Evolutionary conservation across 2,113 vertebrate species (phyloP), one percentile per base, ranked within the genome.

Genomic region (Nesogale talazaci): DNA sequence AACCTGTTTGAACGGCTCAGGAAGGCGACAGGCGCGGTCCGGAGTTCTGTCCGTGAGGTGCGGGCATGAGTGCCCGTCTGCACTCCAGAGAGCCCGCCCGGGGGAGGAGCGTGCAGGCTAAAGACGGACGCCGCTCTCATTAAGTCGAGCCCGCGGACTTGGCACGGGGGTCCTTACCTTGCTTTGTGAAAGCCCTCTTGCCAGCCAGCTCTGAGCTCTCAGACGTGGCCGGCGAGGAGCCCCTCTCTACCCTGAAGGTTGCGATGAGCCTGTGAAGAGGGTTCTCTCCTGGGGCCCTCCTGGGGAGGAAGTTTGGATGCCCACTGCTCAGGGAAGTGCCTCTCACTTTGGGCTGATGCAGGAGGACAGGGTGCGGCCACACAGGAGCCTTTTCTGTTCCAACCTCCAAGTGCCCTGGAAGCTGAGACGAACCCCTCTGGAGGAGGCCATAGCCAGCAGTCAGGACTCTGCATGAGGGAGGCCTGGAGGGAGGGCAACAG

Each of bases 1-100:
- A 27, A 8, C 72, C 57, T 90, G 2, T 77, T 88, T 90, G 57
- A 84, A 83, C 42, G 91, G 34, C 29, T 63, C 78, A 63, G 82
- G 65, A 86, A 59, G 10, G 31, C 36, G 9, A 23, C 40, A 6
- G 88, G 56, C 1, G 1, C 6, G 0, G 1, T 36, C 31, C 29
- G 11, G 29, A 14, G 34, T 42, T 87, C 31, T 8, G 1, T 72
- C 36, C 3, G 31, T 2, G 22, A 84, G n/a, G 22, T 22, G 2
- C 42, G 0, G 23, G 29, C 16, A 9, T n/a, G n/a, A n/a, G n/a
- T n/a, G n/a, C n/a, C n/a, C n/a, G n/a, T n/a, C n/a, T n/a, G n/a
- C n/a, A n/a, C n/a, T n/a, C n/a, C n/a, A 34, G 40, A 38, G 76
- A 23, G 40, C 17, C 22, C 4, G 20, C 17, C 46, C 57, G 5